Evolutionary conservation across 2,113 vertebrate species (phyloP).

Genomic region (Rafetus swinhoei): DNA sequence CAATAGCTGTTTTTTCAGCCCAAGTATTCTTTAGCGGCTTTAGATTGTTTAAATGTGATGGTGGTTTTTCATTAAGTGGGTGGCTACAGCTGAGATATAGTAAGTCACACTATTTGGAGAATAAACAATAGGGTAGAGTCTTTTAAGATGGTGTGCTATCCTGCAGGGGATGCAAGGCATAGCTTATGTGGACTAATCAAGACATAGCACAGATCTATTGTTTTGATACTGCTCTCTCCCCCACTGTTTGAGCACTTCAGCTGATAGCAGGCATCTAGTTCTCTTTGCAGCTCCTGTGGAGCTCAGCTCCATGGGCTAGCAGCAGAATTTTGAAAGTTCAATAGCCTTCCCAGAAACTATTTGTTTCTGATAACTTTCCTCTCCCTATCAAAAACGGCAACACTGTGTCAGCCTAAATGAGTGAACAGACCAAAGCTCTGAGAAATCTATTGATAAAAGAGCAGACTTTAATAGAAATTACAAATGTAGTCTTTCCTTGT

Average conservation of each 20-base stretch:
- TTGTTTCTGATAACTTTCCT: constrained; percentile 26
- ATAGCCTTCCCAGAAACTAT: constrained; percentile 24
- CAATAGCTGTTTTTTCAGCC: neutral
- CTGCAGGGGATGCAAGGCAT: accelerated
- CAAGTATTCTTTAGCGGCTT: neutral
- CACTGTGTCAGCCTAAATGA: neutral
- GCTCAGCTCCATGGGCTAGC: neutral
- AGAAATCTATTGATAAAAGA: constrained; percentile 35
- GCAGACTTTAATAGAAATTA: constrained; percentile 9
- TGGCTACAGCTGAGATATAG: neutral
- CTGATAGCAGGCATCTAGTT: neutral
- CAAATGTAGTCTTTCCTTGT: constrained; percentile 36
- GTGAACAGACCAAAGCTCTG: neutral
- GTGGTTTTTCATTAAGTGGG: constrained; percentile 13
- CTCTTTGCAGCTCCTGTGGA: constrained; percentile 17
- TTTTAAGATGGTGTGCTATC: neutral
- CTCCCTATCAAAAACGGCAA: constrained; percentile 29
- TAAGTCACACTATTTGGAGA: neutral
- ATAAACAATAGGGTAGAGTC: neutral
- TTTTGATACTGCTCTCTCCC: neutral
- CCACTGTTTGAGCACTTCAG: constrained; percentile 25
- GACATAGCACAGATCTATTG: neutral
- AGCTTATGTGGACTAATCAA: neutral
- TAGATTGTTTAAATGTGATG: neutral
- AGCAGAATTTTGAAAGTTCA: neutral